These are phyloP conservation scores for Stigmatopora nigra DNA, from an alignment of 2,113 vertebrate species.

Conservation along the genomic window DNA sequence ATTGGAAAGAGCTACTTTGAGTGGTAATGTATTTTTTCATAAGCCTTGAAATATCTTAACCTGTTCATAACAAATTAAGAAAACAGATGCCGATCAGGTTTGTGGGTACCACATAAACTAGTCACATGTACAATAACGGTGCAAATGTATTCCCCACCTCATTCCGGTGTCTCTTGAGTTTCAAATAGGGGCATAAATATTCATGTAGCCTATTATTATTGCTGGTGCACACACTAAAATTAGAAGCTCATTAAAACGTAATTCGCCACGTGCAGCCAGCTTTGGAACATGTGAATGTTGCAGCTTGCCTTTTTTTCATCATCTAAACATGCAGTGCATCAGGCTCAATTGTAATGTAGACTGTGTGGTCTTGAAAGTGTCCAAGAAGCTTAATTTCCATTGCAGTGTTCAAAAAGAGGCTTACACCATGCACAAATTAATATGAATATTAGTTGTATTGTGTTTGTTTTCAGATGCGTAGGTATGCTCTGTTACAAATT, in stretches of 20 bases:
- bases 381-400: constrained; percentile 1
- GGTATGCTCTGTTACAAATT: not conserved
- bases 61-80: not conserved
- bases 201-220: constrained; percentile 67
- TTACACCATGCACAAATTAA: not conserved
- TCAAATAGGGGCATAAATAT: constrained; percentile 65
- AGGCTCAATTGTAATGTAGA: constrained; percentile 26
- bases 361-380: constrained; percentile 19
- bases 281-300: constrained; percentile 58
- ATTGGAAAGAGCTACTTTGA: not conserved
- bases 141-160: constrained; percentile 25
- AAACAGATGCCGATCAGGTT: not conserved
- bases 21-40: not conserved
- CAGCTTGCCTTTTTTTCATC: constrained; percentile 33
- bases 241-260: constrained; percentile 73
- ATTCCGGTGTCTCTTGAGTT: constrained; percentile 46
- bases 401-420: not conserved
- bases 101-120: not conserved
- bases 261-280: constrained; percentile 65
- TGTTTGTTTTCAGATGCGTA: not conserved
- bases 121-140: not conserved
- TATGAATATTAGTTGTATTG: not conserved
- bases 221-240: constrained; percentile 63
- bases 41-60: not conserved
- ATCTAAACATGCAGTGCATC: constrained; percentile 29